Evolutionary conservation across 2,888 invertebrate genomes (phyloP).

Genomic region (Harpalus rufipes): DNA sequence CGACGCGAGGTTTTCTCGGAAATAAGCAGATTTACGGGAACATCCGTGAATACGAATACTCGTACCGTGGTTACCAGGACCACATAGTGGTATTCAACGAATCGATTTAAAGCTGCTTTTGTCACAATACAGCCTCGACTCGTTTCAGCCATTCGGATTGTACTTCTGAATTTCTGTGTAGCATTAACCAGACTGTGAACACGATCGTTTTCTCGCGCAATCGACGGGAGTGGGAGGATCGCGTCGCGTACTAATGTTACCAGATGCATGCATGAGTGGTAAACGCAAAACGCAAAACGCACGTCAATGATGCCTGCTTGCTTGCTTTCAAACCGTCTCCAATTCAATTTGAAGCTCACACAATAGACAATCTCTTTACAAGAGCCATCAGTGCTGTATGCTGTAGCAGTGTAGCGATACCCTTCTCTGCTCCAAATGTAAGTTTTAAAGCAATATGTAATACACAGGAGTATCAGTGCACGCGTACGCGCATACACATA

Average conservation of each 20-base stretch:
- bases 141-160: slow-evolving; percentile 65
- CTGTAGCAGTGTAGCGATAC: too few relatives aligned
- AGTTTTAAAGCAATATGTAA: slow-evolving; percentile 10
- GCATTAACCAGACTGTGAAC: slow-evolving; percentile 67
- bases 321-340: slow-evolving; percentile 72
- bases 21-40: slow-evolving; percentile 65
- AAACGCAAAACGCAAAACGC: slow-evolving; percentile 63
- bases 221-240: slow-evolving; percentile 42
- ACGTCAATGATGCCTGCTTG: slow-evolving; percentile 64
- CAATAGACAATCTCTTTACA: slow-evolving; percentile 73
- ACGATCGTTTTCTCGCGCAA: slow-evolving; percentile 54
- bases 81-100: slow-evolving; percentile 53
- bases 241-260: slow-evolving; percentile 36
- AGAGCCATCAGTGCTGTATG: slow-evolving; percentile 62
- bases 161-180: slow-evolving; percentile 67
- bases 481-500: not conserved
- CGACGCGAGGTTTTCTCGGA: slow-evolving; percentile 47
- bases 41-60: slow-evolving; percentile 54
- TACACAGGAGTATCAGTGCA: not conserved
- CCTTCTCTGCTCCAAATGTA: slow-evolving; percentile 19
- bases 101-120: slow-evolving; percentile 67
- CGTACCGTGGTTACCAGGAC: slow-evolving; percentile 33
- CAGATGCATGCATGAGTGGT: slow-evolving; percentile 47
- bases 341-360: slow-evolving; percentile 72
- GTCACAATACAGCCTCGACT: slow-evolving; percentile 66